Percentiles rank a stretch among this genome's conserved stretches.
Evolutionary conservation across 2,888 invertebrate species (phyloP).

Genomic region (Acrobasis suavella): DNA sequence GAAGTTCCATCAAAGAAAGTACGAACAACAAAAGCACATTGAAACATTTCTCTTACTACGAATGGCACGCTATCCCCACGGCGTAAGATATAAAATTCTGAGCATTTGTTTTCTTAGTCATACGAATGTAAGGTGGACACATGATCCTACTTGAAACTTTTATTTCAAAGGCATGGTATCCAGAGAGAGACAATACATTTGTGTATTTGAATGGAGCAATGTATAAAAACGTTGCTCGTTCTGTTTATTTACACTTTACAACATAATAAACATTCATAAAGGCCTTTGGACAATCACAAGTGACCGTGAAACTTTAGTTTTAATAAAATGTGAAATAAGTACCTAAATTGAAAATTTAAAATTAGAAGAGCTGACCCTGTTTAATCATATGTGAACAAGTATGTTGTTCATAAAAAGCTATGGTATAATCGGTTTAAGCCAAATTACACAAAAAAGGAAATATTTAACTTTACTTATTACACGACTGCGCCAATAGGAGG

Average conservation of each 20-base stretch:
- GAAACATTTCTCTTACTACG: constrained; percentile 26
- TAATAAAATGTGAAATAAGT: no score
- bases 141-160: constrained; percentile 59
- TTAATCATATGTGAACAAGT: no score
- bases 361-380: no score
- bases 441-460: no score
- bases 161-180: constrained; percentile 48
- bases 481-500: no score
- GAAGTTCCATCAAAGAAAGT: constrained; percentile 55
- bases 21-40: constrained; percentile 41
- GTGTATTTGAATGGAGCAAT: background rate
- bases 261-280: no score
- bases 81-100: constrained; percentile 42
- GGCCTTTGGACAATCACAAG: no score
- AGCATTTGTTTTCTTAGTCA: constrained; percentile 26
- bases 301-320: no score
- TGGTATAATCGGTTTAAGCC: no score
- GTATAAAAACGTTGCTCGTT: background rate
- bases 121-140: constrained; percentile 43
- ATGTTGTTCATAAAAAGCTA: no score
- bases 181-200: constrained; percentile 34
- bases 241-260: background rate
- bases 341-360: no score
- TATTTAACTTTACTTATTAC: no score
- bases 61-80: constrained; percentile 37